These are phyloP conservation scores for Epinephelus coioides DNA, from an alignment of 2,797 vertebrate species.

Conservation along the genomic window DNA sequence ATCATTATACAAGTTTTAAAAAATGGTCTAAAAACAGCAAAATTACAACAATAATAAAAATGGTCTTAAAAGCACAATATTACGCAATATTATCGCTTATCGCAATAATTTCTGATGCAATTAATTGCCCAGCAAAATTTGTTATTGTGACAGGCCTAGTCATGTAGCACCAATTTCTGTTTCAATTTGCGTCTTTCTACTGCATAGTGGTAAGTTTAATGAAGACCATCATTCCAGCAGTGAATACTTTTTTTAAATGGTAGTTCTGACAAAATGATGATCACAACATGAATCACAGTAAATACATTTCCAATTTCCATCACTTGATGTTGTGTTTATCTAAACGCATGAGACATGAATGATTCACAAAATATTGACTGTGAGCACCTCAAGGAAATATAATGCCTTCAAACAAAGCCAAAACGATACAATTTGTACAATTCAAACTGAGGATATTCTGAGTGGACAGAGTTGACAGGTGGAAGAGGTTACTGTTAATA, in stretches of 20 bases:
- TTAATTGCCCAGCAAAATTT: too few relatives aligned
- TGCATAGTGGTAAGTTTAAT: too few relatives aligned
- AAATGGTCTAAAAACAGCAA: too few relatives aligned
- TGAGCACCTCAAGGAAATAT: background rate
- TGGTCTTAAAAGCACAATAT: too few relatives aligned
- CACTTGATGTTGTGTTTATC: background rate
- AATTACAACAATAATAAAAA: too few relatives aligned
- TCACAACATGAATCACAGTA: background rate
- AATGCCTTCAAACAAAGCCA: slow-evolving; percentile 7
- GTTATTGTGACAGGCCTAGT: too few relatives aligned
- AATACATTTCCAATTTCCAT: background rate
- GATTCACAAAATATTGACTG: background rate
- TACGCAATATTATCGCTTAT: too few relatives aligned
- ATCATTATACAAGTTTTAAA: too few relatives aligned
- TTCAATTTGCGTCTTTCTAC: too few relatives aligned
- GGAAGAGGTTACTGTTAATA: slow-evolving; percentile 66
- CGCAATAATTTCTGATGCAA: too few relatives aligned
- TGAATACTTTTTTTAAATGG: background rate
- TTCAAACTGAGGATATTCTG: slow-evolving; percentile 13
- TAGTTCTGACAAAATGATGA: background rate
- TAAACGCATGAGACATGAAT: background rate
- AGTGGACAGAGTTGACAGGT: slow-evolving; percentile 44
- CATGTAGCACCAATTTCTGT: too few relatives aligned
- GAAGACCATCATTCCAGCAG: too few relatives aligned
- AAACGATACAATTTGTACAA: background rate